Conservation (phyloP, 2,888 invertebrate species). For the Drosophila neoperkinsi region DNA sequence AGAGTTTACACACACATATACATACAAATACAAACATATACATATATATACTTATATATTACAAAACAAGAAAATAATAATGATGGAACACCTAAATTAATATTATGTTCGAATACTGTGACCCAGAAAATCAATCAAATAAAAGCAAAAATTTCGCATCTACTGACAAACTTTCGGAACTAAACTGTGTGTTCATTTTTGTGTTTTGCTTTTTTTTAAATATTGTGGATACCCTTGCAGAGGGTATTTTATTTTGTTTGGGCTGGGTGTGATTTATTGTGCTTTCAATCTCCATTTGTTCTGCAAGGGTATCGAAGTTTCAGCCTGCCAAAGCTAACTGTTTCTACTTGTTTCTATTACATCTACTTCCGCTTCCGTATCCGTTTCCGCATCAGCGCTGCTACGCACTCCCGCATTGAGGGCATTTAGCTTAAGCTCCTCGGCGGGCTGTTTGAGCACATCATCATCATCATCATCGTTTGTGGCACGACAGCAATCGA, state of each 20-base stretch:
- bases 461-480: slow-evolving; percentile 39
- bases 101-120: slow-evolving; percentile 70
- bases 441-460: slow-evolving; percentile 46
- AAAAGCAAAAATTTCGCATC: slow-evolving; percentile 76
- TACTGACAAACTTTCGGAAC: slow-evolving; percentile 55
- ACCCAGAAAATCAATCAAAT: slow-evolving; percentile 71
- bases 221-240: background rate
- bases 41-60: slow-evolving; percentile 6
- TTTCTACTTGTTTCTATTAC: background rate
- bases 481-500: slow-evolving; percentile 77
- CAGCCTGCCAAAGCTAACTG: background rate
- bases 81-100: slow-evolving; percentile 37
- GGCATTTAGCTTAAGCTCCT: slow-evolving; percentile 52
- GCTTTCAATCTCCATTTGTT: background rate
- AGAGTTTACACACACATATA: slow-evolving; percentile 39
- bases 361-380: slow-evolving; percentile 25
- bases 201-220: background rate
- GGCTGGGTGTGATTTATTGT: background rate
- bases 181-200: slow-evolving; percentile 27
- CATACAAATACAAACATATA: slow-evolving; percentile 20
- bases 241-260: background rate
- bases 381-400: slow-evolving; percentile 33
- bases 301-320: background rate
- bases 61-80: slow-evolving; percentile 10
- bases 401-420: slow-evolving; percentile 40